A percentile compares a stretch with the other conserved stretches of the same genome.
Conservation (phyloP, 2,113 vertebrate genomes). For the Psephotus haematonotus region DNA sequence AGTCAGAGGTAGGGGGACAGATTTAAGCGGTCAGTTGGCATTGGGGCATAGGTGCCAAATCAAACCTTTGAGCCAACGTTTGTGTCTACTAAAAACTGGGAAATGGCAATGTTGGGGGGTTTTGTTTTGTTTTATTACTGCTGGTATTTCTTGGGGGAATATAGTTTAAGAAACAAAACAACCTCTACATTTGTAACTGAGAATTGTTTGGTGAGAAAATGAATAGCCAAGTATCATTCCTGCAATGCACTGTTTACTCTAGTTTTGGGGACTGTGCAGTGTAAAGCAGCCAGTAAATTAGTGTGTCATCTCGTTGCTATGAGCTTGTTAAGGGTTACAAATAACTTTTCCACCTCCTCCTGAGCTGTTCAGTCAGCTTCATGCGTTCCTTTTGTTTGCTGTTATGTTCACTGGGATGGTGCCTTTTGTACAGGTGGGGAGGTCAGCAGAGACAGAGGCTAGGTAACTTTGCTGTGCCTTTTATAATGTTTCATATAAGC, state of each 20-base stretch:
- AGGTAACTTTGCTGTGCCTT: slow-evolving; percentile 42
- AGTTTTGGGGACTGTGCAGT: slow-evolving; percentile 33
- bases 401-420: not conserved
- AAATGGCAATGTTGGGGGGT: not conserved
- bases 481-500: not conserved
- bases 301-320: slow-evolving; percentile 29
- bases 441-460: not conserved
- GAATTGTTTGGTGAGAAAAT: slow-evolving; percentile 39
- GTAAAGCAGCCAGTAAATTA: slow-evolving; percentile 49
- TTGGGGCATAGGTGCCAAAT: not conserved
- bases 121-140: not conserved
- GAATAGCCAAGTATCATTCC: not conserved
- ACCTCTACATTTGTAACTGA: not conserved
- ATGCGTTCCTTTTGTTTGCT: not conserved
- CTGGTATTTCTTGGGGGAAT: not conserved
- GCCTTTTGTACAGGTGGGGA: not conserved
- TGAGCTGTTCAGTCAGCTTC: not conserved
- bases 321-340: slow-evolving; percentile 12
- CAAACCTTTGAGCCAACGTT: not conserved
- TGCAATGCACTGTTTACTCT: slow-evolving; percentile 6
- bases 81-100: not conserved
- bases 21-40: not conserved
- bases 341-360: not conserved
- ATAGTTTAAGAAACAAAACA: not conserved
- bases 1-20: not conserved